Conservation (phyloP, 2,888 invertebrate genomes). For the Orthosia gothica region DNA sequence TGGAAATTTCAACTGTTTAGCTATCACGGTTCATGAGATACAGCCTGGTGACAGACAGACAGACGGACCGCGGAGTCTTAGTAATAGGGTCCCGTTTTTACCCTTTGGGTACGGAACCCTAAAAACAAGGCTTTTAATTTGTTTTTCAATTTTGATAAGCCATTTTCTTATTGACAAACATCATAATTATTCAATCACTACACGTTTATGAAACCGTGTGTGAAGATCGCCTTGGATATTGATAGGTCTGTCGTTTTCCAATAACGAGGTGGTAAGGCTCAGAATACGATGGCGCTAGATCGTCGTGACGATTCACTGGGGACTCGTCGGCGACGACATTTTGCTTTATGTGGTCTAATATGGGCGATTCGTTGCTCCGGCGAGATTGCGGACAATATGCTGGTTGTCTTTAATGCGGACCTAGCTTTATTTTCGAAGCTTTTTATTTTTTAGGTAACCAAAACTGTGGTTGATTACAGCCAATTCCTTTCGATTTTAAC, state of each 20-base stretch:
- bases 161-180: neutral
- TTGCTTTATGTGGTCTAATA: slow-evolving; percentile 79
- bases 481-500: slow-evolving; percentile 8
- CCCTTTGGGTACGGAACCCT: too few relatives aligned
- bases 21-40: too few relatives aligned
- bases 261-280: slow-evolving; percentile 82
- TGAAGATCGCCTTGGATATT: slow-evolving; percentile 81
- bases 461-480: neutral
- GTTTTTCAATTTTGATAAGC: neutral
- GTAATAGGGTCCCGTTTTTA: too few relatives aligned
- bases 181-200: neutral
- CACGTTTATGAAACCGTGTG: slow-evolving; percentile 47
- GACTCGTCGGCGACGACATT: slow-evolving; percentile 70
- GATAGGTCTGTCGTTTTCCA: slow-evolving; percentile 82
- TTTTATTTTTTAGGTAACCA: slow-evolving; percentile 19
- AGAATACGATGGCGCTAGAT: slow-evolving; percentile 70
- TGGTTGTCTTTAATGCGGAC: slow-evolving; percentile 8
- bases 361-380: slow-evolving; percentile 67
- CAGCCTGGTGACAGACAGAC: too few relatives aligned
- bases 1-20: too few relatives aligned
- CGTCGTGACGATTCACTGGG: slow-evolving; percentile 71
- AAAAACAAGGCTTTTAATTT: too few relatives aligned
- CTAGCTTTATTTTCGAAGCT: slow-evolving; percentile 20
- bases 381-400: slow-evolving; percentile 27
- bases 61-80: too few relatives aligned